Base-by-base conservation (phyloP, 2,113 vertebrate genomes). In the Equus przewalskii region DNA sequence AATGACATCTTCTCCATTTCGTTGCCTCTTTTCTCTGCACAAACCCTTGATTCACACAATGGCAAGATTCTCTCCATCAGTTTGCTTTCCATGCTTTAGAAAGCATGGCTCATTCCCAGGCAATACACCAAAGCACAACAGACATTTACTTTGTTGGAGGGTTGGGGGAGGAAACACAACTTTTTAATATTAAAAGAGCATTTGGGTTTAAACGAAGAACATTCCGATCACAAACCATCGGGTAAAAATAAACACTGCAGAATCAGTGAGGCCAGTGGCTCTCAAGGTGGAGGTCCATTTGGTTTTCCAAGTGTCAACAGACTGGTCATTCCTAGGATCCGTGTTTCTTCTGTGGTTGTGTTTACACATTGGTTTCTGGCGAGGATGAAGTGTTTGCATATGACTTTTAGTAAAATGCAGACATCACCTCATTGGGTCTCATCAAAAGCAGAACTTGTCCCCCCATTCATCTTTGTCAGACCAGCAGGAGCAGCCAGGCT, bases 341-440 rank as follows among this genome's bases (percentile, higher is more conserved):
- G 22, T 65, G 80, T 67, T 93, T 94, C 94, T 84, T 84, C 73
- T 69, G 13, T 36, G 4, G 46, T 21, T 82, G 67, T 96, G 73
- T 97, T 97, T 87, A 82, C 83, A 92, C 49, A 0, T 9, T 56
- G 94, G 96, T 69, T 70, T 83, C 95, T 98, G 97, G 97, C 91
- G 41, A 94, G 73, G n/a, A 24, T 46, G n/a, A 56, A 4, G 15
- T 94, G 69, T 96, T 94, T 98, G 97, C 83, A 26, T 81, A 60
- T 9, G 46, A 87, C 73, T 85, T 89, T 96, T 54, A 75, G 82
- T 80, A 56, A 97, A 95, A 96, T 13, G 51, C 86, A 98, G 97
- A 97, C 97, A 96, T 97, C 97, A 92, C 95, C 91, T 97, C 96
- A 97, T 7, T 80, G 60, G 41, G 86, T 70, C 93, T 95, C 97